Percentiles rank a stretch among this genome's conserved stretches.
Evolutionary conservation across 2,797 vertebrate species (phyloP).

Genomic region (Microctenopoma steveboyesi): DNA sequence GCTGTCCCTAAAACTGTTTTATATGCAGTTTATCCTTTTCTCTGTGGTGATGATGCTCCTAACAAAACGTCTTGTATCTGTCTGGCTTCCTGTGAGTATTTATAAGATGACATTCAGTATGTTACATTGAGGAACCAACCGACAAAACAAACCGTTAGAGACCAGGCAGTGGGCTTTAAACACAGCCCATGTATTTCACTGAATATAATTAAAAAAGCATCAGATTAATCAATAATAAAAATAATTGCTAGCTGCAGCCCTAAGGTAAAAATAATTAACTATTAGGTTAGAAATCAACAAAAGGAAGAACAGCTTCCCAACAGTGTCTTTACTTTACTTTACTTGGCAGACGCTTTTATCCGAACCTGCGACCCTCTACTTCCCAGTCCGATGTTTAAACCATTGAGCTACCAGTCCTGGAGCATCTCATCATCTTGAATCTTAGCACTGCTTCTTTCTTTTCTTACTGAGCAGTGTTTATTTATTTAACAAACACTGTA

Average conservation of each 20-base stretch:
- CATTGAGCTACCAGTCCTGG: not conserved
- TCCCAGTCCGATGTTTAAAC: too few species aligned
- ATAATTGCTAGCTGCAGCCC: not conserved
- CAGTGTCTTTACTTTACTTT: not conserved
- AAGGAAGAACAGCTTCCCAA: constrained; percentile 4
- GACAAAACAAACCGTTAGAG: too few species aligned
- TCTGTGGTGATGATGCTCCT: constrained; percentile 26
- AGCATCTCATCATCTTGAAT: constrained; percentile 4
- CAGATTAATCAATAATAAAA: not conserved
- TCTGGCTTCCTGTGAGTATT: constrained; percentile 13
- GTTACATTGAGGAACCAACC: not conserved
- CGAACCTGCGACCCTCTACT: too few species aligned
- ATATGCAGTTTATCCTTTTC: constrained; percentile 27
- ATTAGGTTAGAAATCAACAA: not conserved
- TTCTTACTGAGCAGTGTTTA: constrained; percentile 25
- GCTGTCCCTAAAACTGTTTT: constrained; percentile 7
- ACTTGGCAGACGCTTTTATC: too few species aligned
- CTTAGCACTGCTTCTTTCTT: constrained; percentile 29
- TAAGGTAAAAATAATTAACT: too few species aligned
- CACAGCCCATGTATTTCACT: not conserved
- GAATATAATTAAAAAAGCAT: not conserved
- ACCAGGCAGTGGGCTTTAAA: too few species aligned
- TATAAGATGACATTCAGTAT: constrained; percentile 1
- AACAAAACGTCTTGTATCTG: constrained; percentile 1
- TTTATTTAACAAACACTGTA: constrained; percentile 51